phyloP scores from a whole-genome alignment of 2,113 vertebrate genomes.

The Barnardius zonarius region DNA sequence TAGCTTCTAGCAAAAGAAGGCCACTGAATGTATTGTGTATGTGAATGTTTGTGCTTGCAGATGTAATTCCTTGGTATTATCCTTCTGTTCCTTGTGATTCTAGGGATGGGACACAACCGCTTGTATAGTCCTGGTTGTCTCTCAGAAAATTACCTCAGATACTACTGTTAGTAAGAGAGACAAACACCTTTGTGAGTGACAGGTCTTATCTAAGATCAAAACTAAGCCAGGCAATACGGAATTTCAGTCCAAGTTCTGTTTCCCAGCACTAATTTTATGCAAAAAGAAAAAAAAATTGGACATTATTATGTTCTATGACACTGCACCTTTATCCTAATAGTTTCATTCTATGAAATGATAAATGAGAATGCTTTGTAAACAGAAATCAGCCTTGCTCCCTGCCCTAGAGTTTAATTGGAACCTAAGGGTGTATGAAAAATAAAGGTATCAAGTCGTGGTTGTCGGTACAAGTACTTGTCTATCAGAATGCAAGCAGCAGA shows the following conservation, averaged over 20 bases:
- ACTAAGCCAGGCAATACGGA: neutral
- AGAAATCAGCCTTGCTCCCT: neutral
- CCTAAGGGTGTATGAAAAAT: neutral
- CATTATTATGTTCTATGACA: neutral
- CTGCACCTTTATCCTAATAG: neutral
- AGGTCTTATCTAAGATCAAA: neutral
- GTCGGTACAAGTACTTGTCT: neutral
- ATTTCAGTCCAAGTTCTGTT: neutral
- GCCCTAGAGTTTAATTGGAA: neutral
- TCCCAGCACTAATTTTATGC: neutral
- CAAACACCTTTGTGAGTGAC: neutral
- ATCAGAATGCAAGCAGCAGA: neutral
- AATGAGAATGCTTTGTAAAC: neutral
- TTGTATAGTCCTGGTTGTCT: neutral
- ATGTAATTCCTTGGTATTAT: neutral
- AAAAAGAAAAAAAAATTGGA: neutral
- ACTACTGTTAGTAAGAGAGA: neutral
- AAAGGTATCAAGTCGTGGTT: neutral
- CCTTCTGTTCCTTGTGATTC: neutral
- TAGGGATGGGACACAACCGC: neutral
- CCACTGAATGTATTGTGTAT: neutral
- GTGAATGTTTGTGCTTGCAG: neutral
- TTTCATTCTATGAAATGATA: neutral
- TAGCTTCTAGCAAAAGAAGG: neutral
- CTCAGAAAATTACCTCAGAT: neutral